Conservation (phyloP, 1,140 invertebrate genomes). For the Cydia pomonella region DNA sequence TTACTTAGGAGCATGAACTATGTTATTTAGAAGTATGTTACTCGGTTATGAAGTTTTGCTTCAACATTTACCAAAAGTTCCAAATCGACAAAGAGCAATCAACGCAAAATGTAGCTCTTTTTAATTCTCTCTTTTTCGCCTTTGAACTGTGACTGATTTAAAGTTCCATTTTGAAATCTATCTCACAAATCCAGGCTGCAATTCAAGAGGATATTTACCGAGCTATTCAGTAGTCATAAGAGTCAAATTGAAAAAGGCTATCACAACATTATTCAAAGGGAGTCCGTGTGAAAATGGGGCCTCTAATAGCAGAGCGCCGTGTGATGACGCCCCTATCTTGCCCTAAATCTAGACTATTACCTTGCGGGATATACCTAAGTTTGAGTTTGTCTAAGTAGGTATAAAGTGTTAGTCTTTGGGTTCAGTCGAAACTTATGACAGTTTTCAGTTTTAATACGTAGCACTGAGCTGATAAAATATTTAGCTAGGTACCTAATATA, state of each 20-base stretch:
- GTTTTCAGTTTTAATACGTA: background rate
- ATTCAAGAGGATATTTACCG: background rate
- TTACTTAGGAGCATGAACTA: no score
- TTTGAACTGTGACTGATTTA: background rate
- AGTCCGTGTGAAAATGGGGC: conserved; percentile 61
- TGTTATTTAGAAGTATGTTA: no score
- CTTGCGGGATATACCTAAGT: conserved; percentile 28
- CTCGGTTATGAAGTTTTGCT: no score
- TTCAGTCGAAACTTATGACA: background rate
- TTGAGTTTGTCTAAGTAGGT: background rate
- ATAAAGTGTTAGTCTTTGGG: background rate
- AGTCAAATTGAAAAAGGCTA: conserved; percentile 52
- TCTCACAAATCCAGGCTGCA: background rate
- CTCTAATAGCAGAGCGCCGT: conserved; percentile 53
- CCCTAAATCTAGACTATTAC: conserved; percentile 65
- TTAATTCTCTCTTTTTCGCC: no score
- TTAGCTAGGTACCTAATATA: no score
- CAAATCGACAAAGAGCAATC: no score
- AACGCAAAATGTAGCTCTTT: no score
- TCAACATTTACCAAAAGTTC: no score
- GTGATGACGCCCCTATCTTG: conserved; percentile 67
- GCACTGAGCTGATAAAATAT: no score
- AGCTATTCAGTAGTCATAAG: conserved; percentile 39
- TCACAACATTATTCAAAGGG: conserved; percentile 56
- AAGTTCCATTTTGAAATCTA: background rate